Evolutionary conservation across 37 sponge, comb jelly and placozoan species (phyloP).

Genomic region (Ephydatia muelleri): DNA sequence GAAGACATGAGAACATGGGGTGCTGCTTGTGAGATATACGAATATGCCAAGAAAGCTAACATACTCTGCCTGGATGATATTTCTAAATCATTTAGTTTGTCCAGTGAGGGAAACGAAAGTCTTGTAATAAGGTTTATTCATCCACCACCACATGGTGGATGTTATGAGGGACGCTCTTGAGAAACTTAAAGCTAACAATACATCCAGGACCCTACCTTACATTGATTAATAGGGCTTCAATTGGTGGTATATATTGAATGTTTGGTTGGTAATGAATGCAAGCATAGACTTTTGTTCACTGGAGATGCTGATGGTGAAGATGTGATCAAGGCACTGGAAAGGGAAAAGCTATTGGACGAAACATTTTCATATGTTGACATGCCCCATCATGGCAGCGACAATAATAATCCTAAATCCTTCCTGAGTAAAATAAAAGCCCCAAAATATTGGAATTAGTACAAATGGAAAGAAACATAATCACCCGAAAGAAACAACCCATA

Average conservation of each 20-base stretch:
- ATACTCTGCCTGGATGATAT: not conserved
- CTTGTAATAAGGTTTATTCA: not conserved
- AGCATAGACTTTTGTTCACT: not conserved
- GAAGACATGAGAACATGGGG: not conserved
- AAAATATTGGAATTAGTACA: conserved; percentile 3
- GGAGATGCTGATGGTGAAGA: conserved; percentile 11
- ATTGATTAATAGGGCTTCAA: not conserved
- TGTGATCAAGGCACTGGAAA: not conserved
- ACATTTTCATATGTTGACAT: conserved; percentile 9
- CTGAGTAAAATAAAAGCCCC: not conserved
- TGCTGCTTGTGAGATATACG: not conserved
- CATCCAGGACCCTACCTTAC: not conserved
- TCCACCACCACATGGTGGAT: not conserved
- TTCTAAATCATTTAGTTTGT: not conserved
- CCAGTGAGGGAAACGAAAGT: not conserved
- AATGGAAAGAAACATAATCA: not conserved
- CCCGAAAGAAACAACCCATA: not conserved
- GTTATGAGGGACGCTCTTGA: not conserved
- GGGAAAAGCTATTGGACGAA: not conserved
- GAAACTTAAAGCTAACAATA: not conserved
- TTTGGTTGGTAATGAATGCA: not conserved
- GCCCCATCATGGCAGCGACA: conserved; percentile 18
- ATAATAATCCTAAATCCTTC: not conserved
- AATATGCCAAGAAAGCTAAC: not conserved
- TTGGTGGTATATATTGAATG: conserved; percentile 7